Evolutionary conservation across 2,888 invertebrate species (phyloP).

Genomic region (Epirrhoe alternata): DNA sequence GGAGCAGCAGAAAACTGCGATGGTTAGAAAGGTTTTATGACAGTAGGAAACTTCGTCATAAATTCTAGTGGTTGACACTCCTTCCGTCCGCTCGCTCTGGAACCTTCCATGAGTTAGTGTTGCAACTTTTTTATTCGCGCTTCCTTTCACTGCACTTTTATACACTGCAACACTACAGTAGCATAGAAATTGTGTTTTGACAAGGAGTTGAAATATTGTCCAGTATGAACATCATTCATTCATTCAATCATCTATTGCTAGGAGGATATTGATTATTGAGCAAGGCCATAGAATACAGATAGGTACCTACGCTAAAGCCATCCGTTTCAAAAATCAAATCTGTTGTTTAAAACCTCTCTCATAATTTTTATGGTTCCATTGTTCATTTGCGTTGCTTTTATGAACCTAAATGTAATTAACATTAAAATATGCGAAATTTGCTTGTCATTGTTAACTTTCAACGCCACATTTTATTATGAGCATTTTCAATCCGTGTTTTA

Average conservation of each 20-base stretch:
- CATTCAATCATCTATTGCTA: no score
- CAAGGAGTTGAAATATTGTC: no score
- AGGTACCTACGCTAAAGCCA: no score
- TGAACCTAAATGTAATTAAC: no score
- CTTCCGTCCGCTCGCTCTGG: constrained; percentile 66
- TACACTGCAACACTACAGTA: background rate
- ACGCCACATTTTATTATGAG: constrained; percentile 15
- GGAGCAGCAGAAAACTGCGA: constrained; percentile 40
- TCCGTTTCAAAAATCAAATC: no score
- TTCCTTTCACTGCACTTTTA: constrained; percentile 21
- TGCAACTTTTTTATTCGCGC: constrained; percentile 49
- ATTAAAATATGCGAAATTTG: no score
- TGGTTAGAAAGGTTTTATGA: constrained; percentile 50
- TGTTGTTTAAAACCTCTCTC: no score
- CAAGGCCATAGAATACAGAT: no score
- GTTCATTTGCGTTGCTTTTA: no score
- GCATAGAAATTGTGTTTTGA: background rate
- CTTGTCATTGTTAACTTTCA: background rate
- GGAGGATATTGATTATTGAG: no score
- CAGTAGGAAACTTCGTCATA: constrained; percentile 63
- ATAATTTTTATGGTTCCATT: no score
- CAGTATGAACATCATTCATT: no score
- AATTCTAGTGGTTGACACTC: constrained; percentile 62
- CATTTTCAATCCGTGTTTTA: constrained; percentile 22
- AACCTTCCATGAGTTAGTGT: constrained; percentile 46